Evolutionary conservation across 30 jellyfish, hydroid and myxozoan species (phyloP), one percentile per base, ranked within the genome.

Genomic region (Turritopsis dohrnii): DNA sequence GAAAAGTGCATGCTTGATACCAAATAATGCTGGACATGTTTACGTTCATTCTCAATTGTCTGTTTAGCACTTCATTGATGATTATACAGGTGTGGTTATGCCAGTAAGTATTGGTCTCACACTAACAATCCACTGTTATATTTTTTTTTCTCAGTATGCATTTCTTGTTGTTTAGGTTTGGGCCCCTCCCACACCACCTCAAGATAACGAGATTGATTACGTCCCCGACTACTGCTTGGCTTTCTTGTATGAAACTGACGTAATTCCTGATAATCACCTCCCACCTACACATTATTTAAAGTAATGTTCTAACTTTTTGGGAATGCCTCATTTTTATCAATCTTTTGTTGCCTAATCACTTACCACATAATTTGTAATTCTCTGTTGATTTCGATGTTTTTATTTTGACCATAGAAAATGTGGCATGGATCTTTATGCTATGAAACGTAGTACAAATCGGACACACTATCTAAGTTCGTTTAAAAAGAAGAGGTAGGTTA

Each of bases 181-280:
- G 99, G 81, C 96, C 21, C 99, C 99, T 19, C 99, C 99, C 4
- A 94, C 99, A 5, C 99, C 99, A 17, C 99, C 99, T 5, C 74
- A 83, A 30, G 97, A 88, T 69, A 94, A 92, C 27, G 96, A 94
- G 72, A 90, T 72, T 24, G 99, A 94, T 24, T 66, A 75, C 25
- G 89, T 79, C 23, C 76, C 74, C 21, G 99, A 94, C 72, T 93
- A 89, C 5, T 74, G 97, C 41, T 72, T 85, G 22, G 69, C 73
- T 31, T 94, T 94, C 66, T 86, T 94, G 71, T 94, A 94, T 72
- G 99, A 94, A 69, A 52, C 90, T 16, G 90, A 81, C 31, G 65
- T 96, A 71, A 84, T 94, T 41, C 99, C 99, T 53, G 99, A 94
- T 30, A 83, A 94, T 65, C 97, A 94, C 29, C 79, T 94, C 31